phyloP scores from a whole-genome alignment of 2,888 invertebrate species.

The Serripes groenlandicus region DNA sequence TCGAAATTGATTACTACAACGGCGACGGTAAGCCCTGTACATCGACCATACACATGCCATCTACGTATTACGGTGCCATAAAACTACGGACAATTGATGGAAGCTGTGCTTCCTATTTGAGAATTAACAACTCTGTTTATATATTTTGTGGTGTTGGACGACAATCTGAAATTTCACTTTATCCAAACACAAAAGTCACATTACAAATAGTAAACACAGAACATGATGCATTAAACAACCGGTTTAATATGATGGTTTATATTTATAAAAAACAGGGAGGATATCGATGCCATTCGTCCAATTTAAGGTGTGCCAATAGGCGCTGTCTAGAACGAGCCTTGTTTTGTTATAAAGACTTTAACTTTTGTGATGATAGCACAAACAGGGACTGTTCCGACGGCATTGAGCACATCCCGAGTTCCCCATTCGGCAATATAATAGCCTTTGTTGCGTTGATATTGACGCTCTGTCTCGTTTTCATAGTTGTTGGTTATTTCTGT shows the following conservation, averaged over 20 bases:
- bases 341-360: background rate
- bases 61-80: background rate
- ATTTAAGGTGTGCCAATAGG: slow-evolving; percentile 5
- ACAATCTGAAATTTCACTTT: background rate
- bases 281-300: background rate
- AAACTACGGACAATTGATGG: background rate
- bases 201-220: background rate
- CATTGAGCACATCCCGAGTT: background rate
- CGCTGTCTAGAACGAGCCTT: background rate
- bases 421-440: background rate
- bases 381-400: background rate
- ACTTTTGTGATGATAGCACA: background rate
- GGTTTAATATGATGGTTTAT: background rate
- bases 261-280: background rate
- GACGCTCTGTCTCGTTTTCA: background rate
- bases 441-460: background rate
- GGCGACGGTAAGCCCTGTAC: background rate
- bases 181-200: background rate
- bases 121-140: background rate
- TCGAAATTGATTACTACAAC: background rate
- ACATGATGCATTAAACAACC: background rate
- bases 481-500: slow-evolving; percentile 6
- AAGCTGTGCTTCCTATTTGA: background rate
- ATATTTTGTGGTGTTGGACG: background rate
- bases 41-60: background rate